Evolutionary conservation across 1,140 invertebrate genomes (phyloP), one percentile per base, ranked within the genome.

Genomic region (Galleria mellonella): DNA sequence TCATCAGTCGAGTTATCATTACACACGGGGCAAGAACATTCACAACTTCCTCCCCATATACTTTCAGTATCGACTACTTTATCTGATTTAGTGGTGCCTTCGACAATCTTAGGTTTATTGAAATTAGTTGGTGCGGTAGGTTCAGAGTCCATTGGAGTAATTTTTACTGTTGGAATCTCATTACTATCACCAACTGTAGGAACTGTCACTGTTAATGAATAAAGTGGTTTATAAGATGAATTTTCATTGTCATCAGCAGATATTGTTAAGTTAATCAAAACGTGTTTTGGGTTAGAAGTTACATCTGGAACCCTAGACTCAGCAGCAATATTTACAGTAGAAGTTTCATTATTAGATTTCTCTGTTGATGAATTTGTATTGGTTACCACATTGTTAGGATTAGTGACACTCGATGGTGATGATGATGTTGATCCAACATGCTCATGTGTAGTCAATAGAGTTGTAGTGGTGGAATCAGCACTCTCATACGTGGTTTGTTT

Each of bases 211-310:
- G 92, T 93, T 51, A 94, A 76, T 30, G 92, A 89, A 83, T 93
- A 94, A 48, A 94, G 78, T 32, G 91, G 91, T 58, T 90, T 89
- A 57, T 87, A 87, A 55, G 82, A 73, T 58, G 83, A 82, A 61
- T 76, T 79, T 48, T 86, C 78, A 51, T 85, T 87, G 53, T 89
- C 88, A 55, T 91, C 90, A 11, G 90, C 89, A 11, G 90, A 89
- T 61, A 94, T 93, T 2, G 92, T 93, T 44, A 94, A 87, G 83
- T 94, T 94, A 36, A 94, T 91, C 52, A 92, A 84, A 52, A 94
- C 87, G 50, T 89, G 87, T 81, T 90, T 90, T 32, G 86, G 58
- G 52, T 72, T 83, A 66, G 65, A 10, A 12, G 60, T 45, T 13
- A 61, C 12, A 38, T 81, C 77, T 40, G 75, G 52, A 15, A 63